These are phyloP conservation scores for Magallana angulata DNA, from an alignment of 1,140 invertebrate species.

Conservation along the genomic window DNA sequence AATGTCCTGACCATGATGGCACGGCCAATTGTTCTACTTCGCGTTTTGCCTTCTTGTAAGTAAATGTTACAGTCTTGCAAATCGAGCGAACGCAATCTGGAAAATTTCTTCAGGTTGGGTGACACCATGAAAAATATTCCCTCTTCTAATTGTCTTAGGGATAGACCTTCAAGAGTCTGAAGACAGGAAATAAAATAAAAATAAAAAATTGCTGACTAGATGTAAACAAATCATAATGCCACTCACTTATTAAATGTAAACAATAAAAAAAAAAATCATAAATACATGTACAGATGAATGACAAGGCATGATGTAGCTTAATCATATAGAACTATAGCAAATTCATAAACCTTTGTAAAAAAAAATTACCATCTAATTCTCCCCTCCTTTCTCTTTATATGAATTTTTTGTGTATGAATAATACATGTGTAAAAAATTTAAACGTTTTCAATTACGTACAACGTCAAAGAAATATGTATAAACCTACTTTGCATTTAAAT, in stretches of 20 bases:
- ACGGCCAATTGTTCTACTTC: constrained; percentile 61
- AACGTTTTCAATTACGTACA: not conserved
- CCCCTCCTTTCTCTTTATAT: too few species aligned
- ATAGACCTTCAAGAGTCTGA: constrained; percentile 68
- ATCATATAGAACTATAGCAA: too few species aligned
- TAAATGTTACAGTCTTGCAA: constrained; percentile 71
- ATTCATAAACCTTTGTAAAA: too few species aligned
- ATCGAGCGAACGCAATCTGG: constrained; percentile 63
- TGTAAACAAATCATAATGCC: too few species aligned
- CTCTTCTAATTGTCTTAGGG: constrained; percentile 68
- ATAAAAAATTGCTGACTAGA: not conserved
- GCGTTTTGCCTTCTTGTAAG: constrained; percentile 67
- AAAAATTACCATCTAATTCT: too few species aligned
- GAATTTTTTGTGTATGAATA: not conserved
- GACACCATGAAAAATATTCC: constrained; percentile 64
- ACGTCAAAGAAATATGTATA: not conserved
- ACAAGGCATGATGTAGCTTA: too few species aligned
- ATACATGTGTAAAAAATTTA: not conserved
- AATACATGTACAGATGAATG: too few species aligned
- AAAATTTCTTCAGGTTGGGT: constrained; percentile 63
- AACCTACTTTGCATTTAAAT: not conserved
- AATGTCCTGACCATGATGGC: constrained; percentile 53
- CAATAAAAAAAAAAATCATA: too few species aligned
- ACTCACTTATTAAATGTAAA: too few species aligned
- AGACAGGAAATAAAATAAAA: constrained; percentile 34